Evolutionary conservation across 2,888 invertebrate species (phyloP).

Genomic region (Aspidapion aeneum): DNA sequence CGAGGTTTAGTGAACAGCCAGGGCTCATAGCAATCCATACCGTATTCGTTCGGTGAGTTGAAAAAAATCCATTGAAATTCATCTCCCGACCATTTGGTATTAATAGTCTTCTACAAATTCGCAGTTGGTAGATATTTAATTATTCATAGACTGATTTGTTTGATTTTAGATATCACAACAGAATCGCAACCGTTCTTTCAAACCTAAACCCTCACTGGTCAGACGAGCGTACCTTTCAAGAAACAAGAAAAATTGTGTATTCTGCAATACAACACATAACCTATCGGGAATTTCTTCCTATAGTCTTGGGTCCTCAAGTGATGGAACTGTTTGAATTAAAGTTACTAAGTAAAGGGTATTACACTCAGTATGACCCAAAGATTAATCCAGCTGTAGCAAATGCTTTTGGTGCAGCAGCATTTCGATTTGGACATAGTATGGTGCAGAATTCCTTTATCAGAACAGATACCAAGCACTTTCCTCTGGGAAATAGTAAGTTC

Average conservation of each 20-base stretch:
- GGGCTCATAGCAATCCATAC: constrained; percentile 73
- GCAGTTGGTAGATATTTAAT: too few species aligned
- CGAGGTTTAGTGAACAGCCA: constrained; percentile 76
- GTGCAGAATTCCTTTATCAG: constrained; percentile 76
- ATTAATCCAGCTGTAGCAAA: constrained; percentile 74
- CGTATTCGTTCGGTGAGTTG: constrained; percentile 55
- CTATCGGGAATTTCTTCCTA: constrained; percentile 78
- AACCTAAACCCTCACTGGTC: constrained; percentile 82
- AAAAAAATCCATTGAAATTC: too few species aligned
- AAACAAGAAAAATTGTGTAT: constrained; percentile 75
- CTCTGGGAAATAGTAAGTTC: constrained; percentile 67
- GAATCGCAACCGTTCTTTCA: constrained; percentile 67
- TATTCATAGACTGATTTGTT: too few species aligned
- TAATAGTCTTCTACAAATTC: too few species aligned
- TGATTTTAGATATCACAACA: constrained; percentile 63
- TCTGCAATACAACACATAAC: constrained; percentile 83
- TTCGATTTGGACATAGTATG: constrained; percentile 82
- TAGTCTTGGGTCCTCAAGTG: constrained; percentile 70
- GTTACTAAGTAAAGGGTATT: constrained; percentile 64
- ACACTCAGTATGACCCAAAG: constrained; percentile 63
- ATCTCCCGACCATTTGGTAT: too few species aligned
- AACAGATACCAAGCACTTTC: constrained; percentile 65
- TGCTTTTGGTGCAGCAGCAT: constrained; percentile 78
- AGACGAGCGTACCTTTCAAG: constrained; percentile 84
- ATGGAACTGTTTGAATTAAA: constrained; percentile 73